A percentile compares a stretch with the other conserved stretches of the same genome.
phyloP scores from a whole-genome alignment of 2,888 invertebrate species.

The Agrenia bidenticulata region DNA sequence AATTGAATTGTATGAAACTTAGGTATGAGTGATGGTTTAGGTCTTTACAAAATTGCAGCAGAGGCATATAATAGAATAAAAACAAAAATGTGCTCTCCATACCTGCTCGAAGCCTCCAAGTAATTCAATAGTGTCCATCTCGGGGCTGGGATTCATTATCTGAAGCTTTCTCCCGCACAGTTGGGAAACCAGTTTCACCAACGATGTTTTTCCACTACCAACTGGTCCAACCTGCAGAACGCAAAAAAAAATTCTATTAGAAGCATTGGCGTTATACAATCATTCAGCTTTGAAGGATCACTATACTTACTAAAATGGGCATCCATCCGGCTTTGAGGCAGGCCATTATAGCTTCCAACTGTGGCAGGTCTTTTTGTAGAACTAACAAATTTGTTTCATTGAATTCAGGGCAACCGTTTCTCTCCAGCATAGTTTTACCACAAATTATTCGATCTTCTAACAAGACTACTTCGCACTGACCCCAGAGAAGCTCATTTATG shows the following conservation, averaged over 20 bases:
- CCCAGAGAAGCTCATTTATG: conserved; percentile 32
- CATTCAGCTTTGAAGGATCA: conserved; percentile 1
- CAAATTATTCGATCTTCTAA: conserved; percentile 32
- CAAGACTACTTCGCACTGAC: conserved; percentile 39
- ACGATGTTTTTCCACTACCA: conserved; percentile 76
- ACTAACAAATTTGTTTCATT: conserved; percentile 58
- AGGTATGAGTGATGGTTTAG: too few species aligned
- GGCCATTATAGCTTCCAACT: conserved; percentile 76
- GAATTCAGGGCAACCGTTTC: conserved; percentile 14
- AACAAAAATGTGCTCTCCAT: conserved; percentile 53
- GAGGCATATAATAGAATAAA: not conserved
- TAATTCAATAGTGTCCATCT: conserved; percentile 92
- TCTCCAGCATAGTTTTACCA: conserved; percentile 36
- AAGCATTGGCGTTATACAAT: conserved; percentile 4
- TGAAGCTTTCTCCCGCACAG: conserved; percentile 72
- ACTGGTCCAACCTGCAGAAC: conserved; percentile 67
- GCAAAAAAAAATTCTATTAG: too few species aligned
- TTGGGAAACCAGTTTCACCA: conserved; percentile 73
- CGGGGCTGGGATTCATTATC: conserved; percentile 79
- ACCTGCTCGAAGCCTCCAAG: conserved; percentile 98
- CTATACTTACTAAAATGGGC: conserved; percentile 72
- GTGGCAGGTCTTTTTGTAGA: conserved; percentile 63
- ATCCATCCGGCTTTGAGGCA: conserved; percentile 92
- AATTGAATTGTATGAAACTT: too few species aligned
- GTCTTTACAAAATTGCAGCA: too few species aligned